phyloP scores from a whole-genome alignment of 2,113 vertebrate species.

The Xyliphius kryptos region DNA sequence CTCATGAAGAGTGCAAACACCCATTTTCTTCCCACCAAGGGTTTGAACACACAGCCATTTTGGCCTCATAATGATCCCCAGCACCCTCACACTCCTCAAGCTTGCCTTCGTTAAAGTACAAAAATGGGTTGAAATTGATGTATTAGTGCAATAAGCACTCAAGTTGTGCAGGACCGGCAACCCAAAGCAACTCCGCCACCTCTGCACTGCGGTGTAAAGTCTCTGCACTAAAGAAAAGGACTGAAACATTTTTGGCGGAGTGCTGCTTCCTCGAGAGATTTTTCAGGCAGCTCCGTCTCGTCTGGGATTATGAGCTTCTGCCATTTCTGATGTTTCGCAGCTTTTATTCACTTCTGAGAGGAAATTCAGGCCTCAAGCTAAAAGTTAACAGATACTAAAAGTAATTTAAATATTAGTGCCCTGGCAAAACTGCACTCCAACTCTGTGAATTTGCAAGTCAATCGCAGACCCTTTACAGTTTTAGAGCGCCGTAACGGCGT shows the following conservation, averaged over 20 bases:
- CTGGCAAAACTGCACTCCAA: slow-evolving; percentile 1
- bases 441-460: not conserved
- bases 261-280: slow-evolving; percentile 13
- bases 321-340: slow-evolving; percentile 22
- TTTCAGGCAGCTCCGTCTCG: slow-evolving; percentile 13
- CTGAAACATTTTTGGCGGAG: slow-evolving; percentile 2
- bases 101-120: no score
- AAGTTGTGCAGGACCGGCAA: no score
- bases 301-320: slow-evolving; percentile 22
- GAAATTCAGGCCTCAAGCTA: slow-evolving; percentile 5
- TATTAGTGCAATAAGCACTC: no score
- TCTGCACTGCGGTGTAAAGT: no score
- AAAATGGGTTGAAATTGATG: no score
- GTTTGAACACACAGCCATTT: no score
- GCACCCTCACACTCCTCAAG: no score
- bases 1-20: no score
- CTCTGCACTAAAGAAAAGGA: no score
- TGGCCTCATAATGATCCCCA: no score
- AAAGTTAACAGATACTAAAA: not conserved
- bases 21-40: no score
- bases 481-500: not conserved
- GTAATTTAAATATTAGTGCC: slow-evolving; percentile 10
- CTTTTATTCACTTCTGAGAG: slow-evolving; percentile 10
- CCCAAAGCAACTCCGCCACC: no score
- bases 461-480: not conserved